Evolutionary conservation across 2,888 invertebrate genomes (phyloP).

Genomic region (Scaptomyza cyrtandrae): DNA sequence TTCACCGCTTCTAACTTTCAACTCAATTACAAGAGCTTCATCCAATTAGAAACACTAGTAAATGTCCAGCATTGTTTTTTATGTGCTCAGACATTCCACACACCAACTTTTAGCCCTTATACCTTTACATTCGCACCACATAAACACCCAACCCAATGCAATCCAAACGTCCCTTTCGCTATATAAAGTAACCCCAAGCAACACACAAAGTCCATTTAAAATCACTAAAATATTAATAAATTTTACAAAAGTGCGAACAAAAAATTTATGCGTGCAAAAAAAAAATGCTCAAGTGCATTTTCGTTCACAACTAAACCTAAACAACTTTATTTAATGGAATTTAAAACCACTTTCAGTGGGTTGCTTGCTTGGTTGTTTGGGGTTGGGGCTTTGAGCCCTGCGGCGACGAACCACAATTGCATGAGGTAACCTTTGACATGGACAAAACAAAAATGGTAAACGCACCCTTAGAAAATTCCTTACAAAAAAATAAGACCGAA

Average conservation of each 20-base stretch:
- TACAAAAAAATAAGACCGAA: slow-evolving; percentile 32
- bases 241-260: slow-evolving; percentile 82
- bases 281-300: slow-evolving; percentile 18
- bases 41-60: slow-evolving; percentile 35
- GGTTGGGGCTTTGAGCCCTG: slow-evolving; percentile 51
- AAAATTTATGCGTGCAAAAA: slow-evolving; percentile 73
- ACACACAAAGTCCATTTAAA: slow-evolving; percentile 80
- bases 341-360: slow-evolving; percentile 78
- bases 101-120: background rate
- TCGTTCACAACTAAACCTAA: slow-evolving; percentile 57
- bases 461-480: slow-evolving; percentile 47
- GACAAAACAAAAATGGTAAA: slow-evolving; percentile 13
- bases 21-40: slow-evolving; percentile 66
- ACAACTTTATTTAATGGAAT: slow-evolving; percentile 84
- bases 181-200: slow-evolving; percentile 20
- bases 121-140: slow-evolving; percentile 31
- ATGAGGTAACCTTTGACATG: slow-evolving; percentile 78
- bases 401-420: slow-evolving; percentile 76
- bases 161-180: background rate
- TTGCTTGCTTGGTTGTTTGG: slow-evolving; percentile 33
- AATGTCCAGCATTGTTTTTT: slow-evolving; percentile 5
- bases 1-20: background rate
- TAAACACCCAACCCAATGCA: slow-evolving; percentile 22
- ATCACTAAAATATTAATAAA: slow-evolving; percentile 82
- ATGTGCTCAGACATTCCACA: slow-evolving; percentile 10